Conservation (phyloP, 1,140 invertebrate genomes). For the Orussus abietinus region DNA sequence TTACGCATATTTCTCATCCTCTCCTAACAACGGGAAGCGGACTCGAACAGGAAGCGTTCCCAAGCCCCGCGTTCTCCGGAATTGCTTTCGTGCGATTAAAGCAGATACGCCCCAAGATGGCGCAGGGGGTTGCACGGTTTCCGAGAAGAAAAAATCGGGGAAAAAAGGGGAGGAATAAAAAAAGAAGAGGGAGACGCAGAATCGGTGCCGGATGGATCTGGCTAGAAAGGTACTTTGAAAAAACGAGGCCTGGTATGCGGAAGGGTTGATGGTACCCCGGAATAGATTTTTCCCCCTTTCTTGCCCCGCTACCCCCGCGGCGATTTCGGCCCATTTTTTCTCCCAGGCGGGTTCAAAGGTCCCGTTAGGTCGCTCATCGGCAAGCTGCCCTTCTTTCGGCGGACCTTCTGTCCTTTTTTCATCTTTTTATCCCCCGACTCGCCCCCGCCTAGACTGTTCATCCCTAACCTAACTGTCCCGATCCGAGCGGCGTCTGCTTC, state of each 20-base stretch:
- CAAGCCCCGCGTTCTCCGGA: too few species aligned
- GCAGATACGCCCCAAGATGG: conserved; percentile 26
- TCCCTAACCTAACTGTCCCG: conserved; percentile 31
- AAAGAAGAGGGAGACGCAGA: conserved; percentile 7
- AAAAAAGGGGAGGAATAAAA: conserved; percentile 1
- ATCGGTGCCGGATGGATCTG: conserved; percentile 16
- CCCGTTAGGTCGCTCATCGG: conserved; percentile 34
- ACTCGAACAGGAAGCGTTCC: too few species aligned
- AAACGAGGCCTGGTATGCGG: conserved; percentile 28
- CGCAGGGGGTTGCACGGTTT: not conserved
- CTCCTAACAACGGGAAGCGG: conserved; percentile 14
- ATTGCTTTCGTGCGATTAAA: conserved; percentile 40
- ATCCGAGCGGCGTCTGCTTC: conserved; percentile 27
- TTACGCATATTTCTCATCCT: conserved; percentile 2
- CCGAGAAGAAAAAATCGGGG: not conserved
- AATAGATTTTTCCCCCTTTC: not conserved
- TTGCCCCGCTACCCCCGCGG: conserved; percentile 14
- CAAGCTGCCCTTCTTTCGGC: conserved; percentile 30
- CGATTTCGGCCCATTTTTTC: conserved; percentile 19
- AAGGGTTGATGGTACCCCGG: conserved; percentile 34
- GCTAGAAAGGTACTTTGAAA: conserved; percentile 33
- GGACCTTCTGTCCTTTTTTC: conserved; percentile 1
- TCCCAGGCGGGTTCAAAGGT: conserved; percentile 27
- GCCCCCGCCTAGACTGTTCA: too few species aligned
- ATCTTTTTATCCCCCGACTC: too few species aligned